Evolutionary conservation across 2,888 invertebrate genomes (phyloP), one percentile per base, ranked within the genome.

Genomic region (Drosophila mulleri): DNA sequence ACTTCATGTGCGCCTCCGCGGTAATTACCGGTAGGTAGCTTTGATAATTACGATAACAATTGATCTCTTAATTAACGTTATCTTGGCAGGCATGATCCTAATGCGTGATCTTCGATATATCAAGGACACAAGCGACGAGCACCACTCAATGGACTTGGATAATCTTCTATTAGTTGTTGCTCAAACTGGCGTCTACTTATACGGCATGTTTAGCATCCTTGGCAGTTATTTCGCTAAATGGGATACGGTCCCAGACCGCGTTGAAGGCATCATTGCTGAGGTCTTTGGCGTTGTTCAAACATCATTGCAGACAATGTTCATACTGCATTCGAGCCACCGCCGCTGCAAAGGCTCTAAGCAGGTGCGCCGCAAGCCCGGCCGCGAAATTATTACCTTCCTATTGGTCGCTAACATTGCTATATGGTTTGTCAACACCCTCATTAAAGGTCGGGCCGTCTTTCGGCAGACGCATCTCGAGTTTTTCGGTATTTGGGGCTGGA

Each of bases 401-500:
- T 94, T 97, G 35, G 95, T 97, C 3, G 95, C 96, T 20, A 97
- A 97, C 90, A 95, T 97, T 93, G 97, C 97, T 20, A 95, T 97
- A 94, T 97, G 97, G 97, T 95, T 96, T 37, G 96, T 98, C 53
- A 97, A 97, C 90, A 96, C 97, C 0, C 93, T 98, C 59, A 97
- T 97, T 89, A 96, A 97, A 92, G 96, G 96, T 78, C 94, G 97
- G 4, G 96, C 97, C 0, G 96, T 96, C 73, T 97, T 97, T 75
- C 94, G 97, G 57, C 96, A 97, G 11, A 95, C 96, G 16, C 97
- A 98, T 90, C 93, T 97, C 64, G 93, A 95, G 58, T 97, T 98
- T 93, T 97, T 96, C 90, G 97, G 97, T 0, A 94, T 96, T 1
- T 97, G 97, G 97, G 96, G 96, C 3, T 98, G 98, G 98, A 97